These are phyloP conservation scores for Leptinotarsa texana DNA, from an alignment of 1,140 invertebrate species.

Conservation along the genomic window DNA sequence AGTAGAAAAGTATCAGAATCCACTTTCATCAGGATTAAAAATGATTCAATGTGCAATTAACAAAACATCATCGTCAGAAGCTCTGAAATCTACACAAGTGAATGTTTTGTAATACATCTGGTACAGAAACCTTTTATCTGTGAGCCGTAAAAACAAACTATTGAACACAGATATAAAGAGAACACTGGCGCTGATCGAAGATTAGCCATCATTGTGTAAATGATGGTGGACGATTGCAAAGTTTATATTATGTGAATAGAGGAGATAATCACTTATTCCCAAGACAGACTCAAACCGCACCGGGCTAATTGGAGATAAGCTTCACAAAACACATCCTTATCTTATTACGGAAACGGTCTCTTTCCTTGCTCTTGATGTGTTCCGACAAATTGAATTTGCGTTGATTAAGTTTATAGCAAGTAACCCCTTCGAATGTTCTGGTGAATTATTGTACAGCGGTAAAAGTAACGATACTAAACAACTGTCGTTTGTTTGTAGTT, in stretches of 20 bases:
- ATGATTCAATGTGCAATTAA: too few relatives aligned
- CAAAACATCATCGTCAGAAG: too few relatives aligned
- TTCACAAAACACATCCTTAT: constrained; percentile 14
- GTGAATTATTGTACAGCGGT: not conserved
- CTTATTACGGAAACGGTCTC: constrained; percentile 14
- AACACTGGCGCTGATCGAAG: not conserved
- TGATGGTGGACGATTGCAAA: not conserved
- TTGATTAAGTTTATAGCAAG: not conserved
- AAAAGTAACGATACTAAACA: too few relatives aligned
- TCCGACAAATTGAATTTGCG: not conserved
- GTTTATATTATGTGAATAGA: constrained; percentile 7
- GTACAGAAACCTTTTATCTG: too few relatives aligned
- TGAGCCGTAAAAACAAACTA: too few relatives aligned
- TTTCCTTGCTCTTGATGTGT: not conserved
- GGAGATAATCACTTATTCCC: constrained; percentile 15
- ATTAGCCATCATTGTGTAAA: not conserved
- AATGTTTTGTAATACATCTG: too few relatives aligned
- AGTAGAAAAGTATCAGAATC: too few relatives aligned
- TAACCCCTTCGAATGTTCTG: not conserved
- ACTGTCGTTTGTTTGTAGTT: too few relatives aligned
- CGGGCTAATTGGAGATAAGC: constrained; percentile 17
- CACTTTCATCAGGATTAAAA: too few relatives aligned
- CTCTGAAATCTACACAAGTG: too few relatives aligned
- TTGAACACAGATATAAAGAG: too few relatives aligned
- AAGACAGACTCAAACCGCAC: constrained; percentile 8